phyloP scores from a whole-genome alignment of 2,113 vertebrate species.

The Notothenia rossii region DNA sequence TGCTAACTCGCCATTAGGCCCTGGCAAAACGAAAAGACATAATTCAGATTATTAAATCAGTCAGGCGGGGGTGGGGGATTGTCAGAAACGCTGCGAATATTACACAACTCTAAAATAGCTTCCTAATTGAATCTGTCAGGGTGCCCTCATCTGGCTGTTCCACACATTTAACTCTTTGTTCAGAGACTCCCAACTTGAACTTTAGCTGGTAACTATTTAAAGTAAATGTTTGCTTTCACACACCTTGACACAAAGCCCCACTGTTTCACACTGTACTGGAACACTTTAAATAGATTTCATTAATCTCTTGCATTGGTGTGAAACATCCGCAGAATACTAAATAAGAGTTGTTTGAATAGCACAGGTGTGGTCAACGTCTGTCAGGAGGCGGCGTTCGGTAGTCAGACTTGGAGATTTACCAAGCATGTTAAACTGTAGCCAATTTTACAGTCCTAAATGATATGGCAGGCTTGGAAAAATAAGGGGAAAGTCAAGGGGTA shows the following conservation, averaged over 20 bases:
- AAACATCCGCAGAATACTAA: constrained; percentile 67
- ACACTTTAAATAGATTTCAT: constrained; percentile 53
- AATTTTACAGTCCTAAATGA: constrained; percentile 73
- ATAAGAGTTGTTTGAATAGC: constrained; percentile 56
- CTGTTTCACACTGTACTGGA: constrained; percentile 53
- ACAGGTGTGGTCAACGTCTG: constrained; percentile 77
- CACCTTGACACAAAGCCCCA: constrained; percentile 57
- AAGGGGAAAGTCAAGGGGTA: constrained; percentile 55
- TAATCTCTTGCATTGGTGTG: constrained; percentile 46
- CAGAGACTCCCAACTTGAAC: constrained; percentile 26
- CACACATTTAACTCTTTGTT: constrained; percentile 62
- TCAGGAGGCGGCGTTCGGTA: constrained; percentile 47
- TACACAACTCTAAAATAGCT: constrained; percentile 49
- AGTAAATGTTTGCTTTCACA: constrained; percentile 61
- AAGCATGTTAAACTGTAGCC: constrained; percentile 71
- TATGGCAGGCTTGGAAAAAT: constrained; percentile 65
- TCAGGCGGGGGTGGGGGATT: constrained; percentile 49
- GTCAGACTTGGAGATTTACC: constrained; percentile 72
- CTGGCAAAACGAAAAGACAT: constrained; percentile 66
- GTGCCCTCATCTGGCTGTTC: constrained; percentile 54
- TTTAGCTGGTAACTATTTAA: constrained; percentile 39
- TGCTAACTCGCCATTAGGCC: constrained; percentile 59
- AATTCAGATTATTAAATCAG: constrained; percentile 72
- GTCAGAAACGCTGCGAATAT: constrained; percentile 63
- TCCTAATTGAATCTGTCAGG: constrained; percentile 72